Evolutionary conservation across 2,113 vertebrate species (phyloP), one percentile per base, ranked within the genome.

Genomic region (Trichechus manatus): DNA sequence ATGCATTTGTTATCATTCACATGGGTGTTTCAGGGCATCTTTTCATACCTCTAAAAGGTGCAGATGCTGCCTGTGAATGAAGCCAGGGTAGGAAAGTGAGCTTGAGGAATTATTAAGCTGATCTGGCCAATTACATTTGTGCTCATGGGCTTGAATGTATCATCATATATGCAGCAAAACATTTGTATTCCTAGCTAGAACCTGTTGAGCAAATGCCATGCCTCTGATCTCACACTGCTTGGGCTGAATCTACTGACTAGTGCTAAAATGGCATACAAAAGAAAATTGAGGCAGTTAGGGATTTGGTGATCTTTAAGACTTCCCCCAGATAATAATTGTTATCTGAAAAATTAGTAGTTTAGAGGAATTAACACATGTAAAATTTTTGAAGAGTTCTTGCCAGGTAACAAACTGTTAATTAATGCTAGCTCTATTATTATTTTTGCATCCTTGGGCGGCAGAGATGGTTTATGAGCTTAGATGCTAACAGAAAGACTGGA

Each of bases 281-380:
- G n/a, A 75, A 66, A 47, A n/a, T 36, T 0, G 0, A 47, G 27
- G 6, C 29, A 50, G 56, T 53, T n/a, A n/a, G 42, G 15, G 9
- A 44, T 75, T 25, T 82, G 53, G 33, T 68, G 8, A 25, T 83
- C 33, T 93, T 92, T 84, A 77, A 91, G 79, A 68, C 20, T 59
- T 27, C 6, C 50, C 91, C 20, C 10, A 87, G 56, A 39, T 95
- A 96, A 83, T 77, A 95, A 93, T 78, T 82, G 17, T 17, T 85
- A 15, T 47, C 33, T 64, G 29, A 10, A 94, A 78, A 96, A 81
- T 70, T 94, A 66, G 15, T 84, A 88, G 42, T 79, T 93, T 92
- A 85, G 77, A 61, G 72, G 31, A 82, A 8, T 64, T 50, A 84
- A 72, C 47, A 83, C 1, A 61, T 36, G 4, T n/a, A 89, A 29